A percentile compares a stretch with the other conserved stretches of the same genome.
Evolutionary conservation across 2,113 vertebrate species (phyloP).

Genomic region (Chaetops frenatus): DNA sequence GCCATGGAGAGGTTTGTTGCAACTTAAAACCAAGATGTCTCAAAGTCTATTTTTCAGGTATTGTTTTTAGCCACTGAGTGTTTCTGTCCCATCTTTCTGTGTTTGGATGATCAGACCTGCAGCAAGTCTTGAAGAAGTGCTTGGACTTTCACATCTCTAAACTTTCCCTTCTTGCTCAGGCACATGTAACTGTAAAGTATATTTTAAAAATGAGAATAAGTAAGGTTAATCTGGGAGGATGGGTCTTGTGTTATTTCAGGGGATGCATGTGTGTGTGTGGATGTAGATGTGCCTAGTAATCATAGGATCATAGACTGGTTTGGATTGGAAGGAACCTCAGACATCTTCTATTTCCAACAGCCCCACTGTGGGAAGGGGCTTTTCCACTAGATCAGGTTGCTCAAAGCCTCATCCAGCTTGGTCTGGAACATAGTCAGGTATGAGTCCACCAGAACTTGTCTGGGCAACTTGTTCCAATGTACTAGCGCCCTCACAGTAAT

Average conservation of each 20-base stretch:
- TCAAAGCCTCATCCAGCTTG: not conserved
- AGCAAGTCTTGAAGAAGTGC: not conserved
- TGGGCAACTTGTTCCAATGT: not conserved
- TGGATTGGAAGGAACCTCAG: not conserved
- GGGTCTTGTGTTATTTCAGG: not conserved
- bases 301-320: not conserved
- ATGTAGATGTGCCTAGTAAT: not conserved
- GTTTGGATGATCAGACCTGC: not conserved
- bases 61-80: not conserved
- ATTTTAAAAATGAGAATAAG: not conserved
- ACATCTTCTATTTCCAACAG: not conserved
- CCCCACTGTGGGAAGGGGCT: not conserved
- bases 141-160: not conserved
- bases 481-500: not conserved
- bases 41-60: not conserved
- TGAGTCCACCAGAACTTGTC: not conserved
- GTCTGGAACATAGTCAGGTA: not conserved
- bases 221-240: not conserved
- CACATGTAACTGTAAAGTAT: not conserved
- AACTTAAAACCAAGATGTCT: not conserved
- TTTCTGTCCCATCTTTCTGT: not conserved
- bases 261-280: rapidly evolving
- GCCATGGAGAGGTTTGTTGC: not conserved
- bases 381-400: not conserved
- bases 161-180: not conserved